phyloP scores from a whole-genome alignment of 2,113 vertebrate species.

The Upupa epops region DNA sequence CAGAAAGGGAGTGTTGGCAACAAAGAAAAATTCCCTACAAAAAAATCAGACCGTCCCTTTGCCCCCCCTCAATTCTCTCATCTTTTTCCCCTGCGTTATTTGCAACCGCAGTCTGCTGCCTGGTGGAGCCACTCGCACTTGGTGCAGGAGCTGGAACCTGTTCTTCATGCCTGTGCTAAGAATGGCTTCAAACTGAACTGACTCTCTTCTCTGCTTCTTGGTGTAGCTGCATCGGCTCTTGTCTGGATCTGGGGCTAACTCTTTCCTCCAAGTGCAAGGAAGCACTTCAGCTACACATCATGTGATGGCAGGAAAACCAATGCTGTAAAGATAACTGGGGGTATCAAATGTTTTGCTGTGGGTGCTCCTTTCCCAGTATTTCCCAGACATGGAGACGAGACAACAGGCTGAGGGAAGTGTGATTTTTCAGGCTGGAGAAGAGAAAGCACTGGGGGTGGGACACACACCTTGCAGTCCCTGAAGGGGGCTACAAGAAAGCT shows the following conservation, averaged over 20 bases:
- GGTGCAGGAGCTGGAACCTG: not conserved
- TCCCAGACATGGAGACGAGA: not conserved
- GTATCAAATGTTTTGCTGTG: not conserved
- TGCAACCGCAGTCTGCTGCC: not conserved
- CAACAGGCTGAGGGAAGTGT: too few relatives aligned
- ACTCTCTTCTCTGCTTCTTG: not conserved
- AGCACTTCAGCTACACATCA: not conserved
- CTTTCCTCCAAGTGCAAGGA: not conserved
- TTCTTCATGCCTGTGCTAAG: not conserved
- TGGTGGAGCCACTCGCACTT: not conserved
- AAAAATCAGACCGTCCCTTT: not conserved
- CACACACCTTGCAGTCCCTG: too few relatives aligned
- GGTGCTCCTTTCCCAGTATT: not conserved
- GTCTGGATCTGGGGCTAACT: not conserved
- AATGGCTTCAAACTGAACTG: not conserved
- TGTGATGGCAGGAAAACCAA: not conserved
- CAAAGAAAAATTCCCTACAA: not conserved
- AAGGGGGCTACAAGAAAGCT: too few relatives aligned
- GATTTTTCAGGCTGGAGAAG: too few relatives aligned
- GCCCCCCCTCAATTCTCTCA: accelerated
- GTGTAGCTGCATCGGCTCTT: not conserved
- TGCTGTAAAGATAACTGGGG: not conserved
- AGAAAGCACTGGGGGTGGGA: too few relatives aligned
- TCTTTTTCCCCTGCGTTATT: not conserved
- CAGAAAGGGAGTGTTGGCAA: not conserved